Percentiles rank a stretch among this genome's conserved stretches.
These are phyloP conservation scores for Vesta saturnalis DNA, from an alignment of 2,888 invertebrate species.

Conservation along the genomic window DNA sequence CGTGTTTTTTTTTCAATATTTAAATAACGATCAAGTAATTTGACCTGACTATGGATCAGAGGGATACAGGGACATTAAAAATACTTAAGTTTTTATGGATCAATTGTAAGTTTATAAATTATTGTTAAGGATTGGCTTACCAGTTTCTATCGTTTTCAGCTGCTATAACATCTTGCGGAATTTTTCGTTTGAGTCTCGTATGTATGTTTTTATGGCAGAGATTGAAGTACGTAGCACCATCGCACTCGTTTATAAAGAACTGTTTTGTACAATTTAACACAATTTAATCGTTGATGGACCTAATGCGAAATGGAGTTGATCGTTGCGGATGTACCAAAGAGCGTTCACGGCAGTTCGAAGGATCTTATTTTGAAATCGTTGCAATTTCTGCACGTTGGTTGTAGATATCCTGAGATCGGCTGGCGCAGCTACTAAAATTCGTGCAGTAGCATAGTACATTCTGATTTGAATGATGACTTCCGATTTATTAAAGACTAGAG, in stretches of 20 bases:
- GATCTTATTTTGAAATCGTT: too few relatives aligned
- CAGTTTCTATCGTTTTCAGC: neutral
- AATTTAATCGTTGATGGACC: neutral
- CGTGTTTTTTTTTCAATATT: too few relatives aligned
- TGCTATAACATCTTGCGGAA: neutral
- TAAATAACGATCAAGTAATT: too few relatives aligned
- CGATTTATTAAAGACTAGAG: neutral
- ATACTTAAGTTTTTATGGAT: too few relatives aligned
- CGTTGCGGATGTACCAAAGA: neutral
- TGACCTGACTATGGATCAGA: too few relatives aligned
- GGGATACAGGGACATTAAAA: too few relatives aligned
- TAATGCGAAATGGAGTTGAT: neutral
- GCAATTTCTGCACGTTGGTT: neutral
- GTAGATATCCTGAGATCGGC: neutral
- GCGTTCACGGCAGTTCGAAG: neutral
- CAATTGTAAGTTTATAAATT: too few relatives aligned
- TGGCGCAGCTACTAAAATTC: neutral
- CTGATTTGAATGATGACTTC: too few relatives aligned
- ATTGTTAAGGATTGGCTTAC: too few relatives aligned
- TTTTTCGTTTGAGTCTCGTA: neutral
- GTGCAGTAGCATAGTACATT: too few relatives aligned
- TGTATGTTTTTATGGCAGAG: neutral
- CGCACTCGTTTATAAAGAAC: neutral
- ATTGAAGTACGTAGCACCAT: neutral
- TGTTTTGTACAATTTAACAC: neutral